phyloP scores from a whole-genome alignment of 2,888 invertebrate genomes.

The Parnassius orleans region DNA sequence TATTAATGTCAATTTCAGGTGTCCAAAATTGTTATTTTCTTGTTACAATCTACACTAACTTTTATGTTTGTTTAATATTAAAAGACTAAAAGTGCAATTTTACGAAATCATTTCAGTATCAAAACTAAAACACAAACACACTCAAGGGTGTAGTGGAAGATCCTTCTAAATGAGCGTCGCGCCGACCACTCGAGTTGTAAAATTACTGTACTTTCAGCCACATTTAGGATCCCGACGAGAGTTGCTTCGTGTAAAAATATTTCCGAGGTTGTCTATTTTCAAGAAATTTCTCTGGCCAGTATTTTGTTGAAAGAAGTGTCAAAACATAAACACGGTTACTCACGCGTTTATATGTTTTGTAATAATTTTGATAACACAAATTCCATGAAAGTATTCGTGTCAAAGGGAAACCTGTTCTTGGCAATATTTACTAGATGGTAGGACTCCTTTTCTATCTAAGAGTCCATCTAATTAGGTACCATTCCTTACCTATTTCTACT shows the following conservation, averaged over 20 bases:
- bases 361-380: neutral
- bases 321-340: slow-evolving; percentile 1
- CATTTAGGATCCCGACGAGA: slow-evolving; percentile 17
- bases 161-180: slow-evolving; percentile 18
- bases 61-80: slow-evolving; percentile 13
- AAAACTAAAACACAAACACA: slow-evolving; percentile 24
- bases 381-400: too few relatives aligned
- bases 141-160: slow-evolving; percentile 24
- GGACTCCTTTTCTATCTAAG: too few relatives aligned
- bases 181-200: slow-evolving; percentile 23
- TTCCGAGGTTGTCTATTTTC: slow-evolving; percentile 9
- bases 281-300: slow-evolving; percentile 5
- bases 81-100: slow-evolving; percentile 17
- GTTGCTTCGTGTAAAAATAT: slow-evolving; percentile 15
- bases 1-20: too few relatives aligned
- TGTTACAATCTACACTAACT: slow-evolving; percentile 8
- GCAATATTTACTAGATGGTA: neutral
- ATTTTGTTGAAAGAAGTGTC: neutral
- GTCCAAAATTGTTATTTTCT: slow-evolving; percentile 3
- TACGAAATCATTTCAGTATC: slow-evolving; percentile 16
- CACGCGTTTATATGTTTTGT: too few relatives aligned
- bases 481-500: too few relatives aligned
- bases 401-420: neutral
- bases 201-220: slow-evolving; percentile 20
- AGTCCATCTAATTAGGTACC: too few relatives aligned